A percentile compares a stretch with the other conserved stretches of the same genome.
Conservation (phyloP, 2,113 vertebrate genomes). For the Nestor notabilis region DNA sequence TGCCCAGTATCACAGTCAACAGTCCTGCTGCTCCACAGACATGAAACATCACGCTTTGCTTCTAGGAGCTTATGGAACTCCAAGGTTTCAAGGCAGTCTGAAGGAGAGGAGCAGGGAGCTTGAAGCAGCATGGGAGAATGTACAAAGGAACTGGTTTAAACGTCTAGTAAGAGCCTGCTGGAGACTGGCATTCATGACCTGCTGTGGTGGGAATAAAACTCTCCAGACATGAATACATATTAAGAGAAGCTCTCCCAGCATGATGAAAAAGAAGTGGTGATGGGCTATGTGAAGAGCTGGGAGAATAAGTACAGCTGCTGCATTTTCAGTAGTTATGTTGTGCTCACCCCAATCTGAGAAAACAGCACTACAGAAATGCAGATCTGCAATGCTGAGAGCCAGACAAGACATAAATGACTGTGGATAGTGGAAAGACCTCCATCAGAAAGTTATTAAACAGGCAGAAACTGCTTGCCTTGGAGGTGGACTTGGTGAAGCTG, state of each 20-base stretch:
- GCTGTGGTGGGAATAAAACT: background rate
- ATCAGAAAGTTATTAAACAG: background rate
- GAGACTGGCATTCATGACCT: background rate
- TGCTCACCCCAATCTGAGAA: background rate
- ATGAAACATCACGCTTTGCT: background rate
- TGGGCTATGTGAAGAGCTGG: background rate
- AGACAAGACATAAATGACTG: background rate
- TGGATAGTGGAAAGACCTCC: background rate
- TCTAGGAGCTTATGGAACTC: background rate
- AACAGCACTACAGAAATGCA: background rate
- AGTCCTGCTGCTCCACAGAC: background rate
- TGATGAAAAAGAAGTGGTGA: background rate
- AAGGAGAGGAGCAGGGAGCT: background rate
- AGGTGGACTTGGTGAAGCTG: background rate
- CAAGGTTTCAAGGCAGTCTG: background rate
- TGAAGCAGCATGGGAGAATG: accelerated
- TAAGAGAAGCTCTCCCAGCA: background rate
- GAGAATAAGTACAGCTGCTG: background rate
- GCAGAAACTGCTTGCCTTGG: background rate
- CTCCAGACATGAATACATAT: background rate
- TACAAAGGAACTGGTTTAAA: accelerated
- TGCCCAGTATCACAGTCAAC: background rate
- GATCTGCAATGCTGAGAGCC: background rate
- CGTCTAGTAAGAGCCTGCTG: background rate
- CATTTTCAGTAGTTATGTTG: background rate